Evolutionary conservation across 2,797 vertebrate species (phyloP).

Genomic region (Podargus strigoides): DNA sequence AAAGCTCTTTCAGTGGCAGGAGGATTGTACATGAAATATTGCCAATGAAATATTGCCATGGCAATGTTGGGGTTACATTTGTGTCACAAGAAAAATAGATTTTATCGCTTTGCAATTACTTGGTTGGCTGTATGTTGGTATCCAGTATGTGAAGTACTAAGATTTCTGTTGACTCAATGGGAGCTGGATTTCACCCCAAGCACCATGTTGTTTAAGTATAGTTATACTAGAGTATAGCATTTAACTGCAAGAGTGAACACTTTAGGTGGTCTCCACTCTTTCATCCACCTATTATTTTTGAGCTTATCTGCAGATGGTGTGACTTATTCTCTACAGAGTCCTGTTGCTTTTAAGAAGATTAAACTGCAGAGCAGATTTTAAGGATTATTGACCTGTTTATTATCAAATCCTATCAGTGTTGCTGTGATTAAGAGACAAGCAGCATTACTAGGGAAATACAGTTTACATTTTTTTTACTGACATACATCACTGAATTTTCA

Average conservation of each 20-base stretch:
- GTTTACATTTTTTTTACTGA: not conserved
- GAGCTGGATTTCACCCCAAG: not conserved
- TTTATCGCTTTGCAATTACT: not conserved
- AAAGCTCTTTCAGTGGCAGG: not conserved
- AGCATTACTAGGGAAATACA: not conserved
- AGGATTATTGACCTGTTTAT: not conserved
- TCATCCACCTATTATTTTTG: not conserved
- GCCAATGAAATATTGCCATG: not conserved
- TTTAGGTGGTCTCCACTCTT: not conserved
- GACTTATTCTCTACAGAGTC: not conserved
- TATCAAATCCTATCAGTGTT: not conserved
- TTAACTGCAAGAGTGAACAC: not conserved
- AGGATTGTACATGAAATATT: not conserved
- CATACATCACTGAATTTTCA: not conserved
- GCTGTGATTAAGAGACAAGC: not conserved
- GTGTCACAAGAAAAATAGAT: not conserved
- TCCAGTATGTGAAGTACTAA: rapidly evolving
- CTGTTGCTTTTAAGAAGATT: not conserved
- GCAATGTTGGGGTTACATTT: not conserved
- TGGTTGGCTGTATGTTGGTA: not conserved
- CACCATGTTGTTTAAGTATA: not conserved
- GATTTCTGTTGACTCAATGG: not conserved
- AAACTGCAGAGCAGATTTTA: not conserved
- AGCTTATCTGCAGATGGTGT: not conserved
- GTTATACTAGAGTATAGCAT: not conserved